Percentiles rank a stretch among this genome's conserved stretches.
Conservation (phyloP, 2,797 vertebrate genomes). For the Urosaurus nigricauda region DNA sequence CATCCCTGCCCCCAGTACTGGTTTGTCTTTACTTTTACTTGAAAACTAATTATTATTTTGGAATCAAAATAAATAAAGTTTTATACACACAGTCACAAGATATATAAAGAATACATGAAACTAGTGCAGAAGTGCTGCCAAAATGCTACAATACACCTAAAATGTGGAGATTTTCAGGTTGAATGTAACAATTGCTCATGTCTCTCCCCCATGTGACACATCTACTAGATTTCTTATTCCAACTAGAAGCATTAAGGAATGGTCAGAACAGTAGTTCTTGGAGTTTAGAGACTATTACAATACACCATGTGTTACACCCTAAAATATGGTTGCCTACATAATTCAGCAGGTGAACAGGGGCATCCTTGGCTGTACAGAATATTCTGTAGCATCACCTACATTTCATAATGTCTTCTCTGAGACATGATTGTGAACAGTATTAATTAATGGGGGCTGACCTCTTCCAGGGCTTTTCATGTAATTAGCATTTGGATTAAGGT, state of each 20-base stretch:
- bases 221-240: not conserved
- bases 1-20: not conserved
- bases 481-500: slow-evolving; percentile 25
- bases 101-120: not conserved
- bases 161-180: not conserved
- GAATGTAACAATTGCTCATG: not conserved
- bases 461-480: slow-evolving; percentile 44
- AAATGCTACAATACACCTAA: no score
- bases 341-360: not conserved
- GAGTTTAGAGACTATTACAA: no score
- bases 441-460: slow-evolving; percentile 40
- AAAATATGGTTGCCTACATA: rapidly evolving
- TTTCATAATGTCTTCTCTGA: slow-evolving; percentile 3
- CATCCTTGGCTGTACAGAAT: not conserved
- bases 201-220: not conserved
- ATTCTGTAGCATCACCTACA: not conserved
- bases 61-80: not conserved
- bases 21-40: not conserved
- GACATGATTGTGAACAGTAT: not conserved
- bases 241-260: not conserved
- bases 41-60: not conserved
- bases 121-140: not conserved
- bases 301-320: no score
- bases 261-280: not conserved
- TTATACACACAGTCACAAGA: not conserved